These are phyloP conservation scores for Drosophila sturtevanti DNA, from an alignment of 1,140 invertebrate species.

Conservation along the genomic window DNA sequence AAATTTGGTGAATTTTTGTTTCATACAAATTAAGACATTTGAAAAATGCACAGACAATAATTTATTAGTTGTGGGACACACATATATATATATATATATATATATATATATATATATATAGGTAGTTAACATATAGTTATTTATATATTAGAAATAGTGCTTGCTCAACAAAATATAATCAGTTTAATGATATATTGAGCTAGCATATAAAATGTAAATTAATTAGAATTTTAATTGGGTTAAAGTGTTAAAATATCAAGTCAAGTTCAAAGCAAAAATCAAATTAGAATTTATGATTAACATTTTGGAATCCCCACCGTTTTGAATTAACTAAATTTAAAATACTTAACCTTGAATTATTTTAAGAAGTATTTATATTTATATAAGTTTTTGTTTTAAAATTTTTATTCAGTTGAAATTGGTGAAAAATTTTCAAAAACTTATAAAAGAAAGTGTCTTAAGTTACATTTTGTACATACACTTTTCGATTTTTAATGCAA, in stretches of 20 bases:
- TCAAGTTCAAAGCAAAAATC: constrained; percentile 11
- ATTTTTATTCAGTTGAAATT: too few species aligned
- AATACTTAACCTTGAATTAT: too few species aligned
- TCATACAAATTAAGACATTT: background rate
- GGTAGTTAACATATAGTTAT: background rate
- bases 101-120: background rate
- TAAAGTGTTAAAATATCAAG: constrained; percentile 12
- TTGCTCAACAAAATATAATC: background rate
- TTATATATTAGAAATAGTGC: background rate
- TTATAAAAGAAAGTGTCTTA: too few species aligned
- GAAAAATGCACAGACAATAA: constrained; percentile 9
- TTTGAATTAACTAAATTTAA: too few species aligned
- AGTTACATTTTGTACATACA: too few species aligned
- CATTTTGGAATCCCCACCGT: background rate
- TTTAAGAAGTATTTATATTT: too few species aligned
- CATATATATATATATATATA: background rate
- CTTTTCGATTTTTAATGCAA: too few species aligned
- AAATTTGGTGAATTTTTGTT: background rate
- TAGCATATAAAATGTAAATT: constrained; percentile 8
- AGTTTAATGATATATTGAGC: background rate
- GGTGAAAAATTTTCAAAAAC: too few species aligned
- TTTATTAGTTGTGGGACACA: constrained; percentile 8
- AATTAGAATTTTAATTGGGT: constrained; percentile 9
- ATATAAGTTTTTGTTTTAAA: too few species aligned
- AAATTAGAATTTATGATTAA: background rate